Evolutionary conservation across 2,113 vertebrate genomes (phyloP).

Genomic region (Eolophus roseicapilla): DNA sequence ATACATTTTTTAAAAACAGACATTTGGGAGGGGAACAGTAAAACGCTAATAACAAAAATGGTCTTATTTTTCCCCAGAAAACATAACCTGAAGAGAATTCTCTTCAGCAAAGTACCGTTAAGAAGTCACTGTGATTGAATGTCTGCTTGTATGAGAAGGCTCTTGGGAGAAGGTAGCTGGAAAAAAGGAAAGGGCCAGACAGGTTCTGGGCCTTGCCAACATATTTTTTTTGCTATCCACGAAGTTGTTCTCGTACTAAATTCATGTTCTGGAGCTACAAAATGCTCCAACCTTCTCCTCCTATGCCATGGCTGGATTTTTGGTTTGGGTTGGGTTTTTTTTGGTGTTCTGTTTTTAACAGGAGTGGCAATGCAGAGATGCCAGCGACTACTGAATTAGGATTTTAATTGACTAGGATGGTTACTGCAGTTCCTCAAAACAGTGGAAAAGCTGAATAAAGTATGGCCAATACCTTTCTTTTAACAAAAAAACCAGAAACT

Average conservation of each 20-base stretch:
- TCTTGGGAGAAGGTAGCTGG: neutral
- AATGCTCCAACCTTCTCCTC: neutral
- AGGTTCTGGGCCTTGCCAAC: neutral
- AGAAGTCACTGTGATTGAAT: neutral
- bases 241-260: neutral
- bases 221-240: neutral
- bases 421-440: slow-evolving; percentile 58
- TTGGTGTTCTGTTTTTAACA: neutral
- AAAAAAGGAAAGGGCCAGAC: neutral
- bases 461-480: slow-evolving; percentile 30
- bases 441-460: slow-evolving; percentile 31
- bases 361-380: neutral
- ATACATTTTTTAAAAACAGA: neutral
- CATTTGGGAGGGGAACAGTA: neutral
- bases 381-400: neutral
- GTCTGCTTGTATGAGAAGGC: neutral
- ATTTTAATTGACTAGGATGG: slow-evolving; percentile 31
- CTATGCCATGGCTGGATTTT: neutral
- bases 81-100: slow-evolving; percentile 3
- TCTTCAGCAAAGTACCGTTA: slow-evolving; percentile 28
- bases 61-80: neutral
- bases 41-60: neutral
- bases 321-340: neutral
- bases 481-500: slow-evolving; percentile 35
- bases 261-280: neutral